Percentiles rank a stretch among this genome's conserved stretches.
Conservation (phyloP, 2,797 vertebrate genomes). For the Neosilurus mollespiculum region DNA sequence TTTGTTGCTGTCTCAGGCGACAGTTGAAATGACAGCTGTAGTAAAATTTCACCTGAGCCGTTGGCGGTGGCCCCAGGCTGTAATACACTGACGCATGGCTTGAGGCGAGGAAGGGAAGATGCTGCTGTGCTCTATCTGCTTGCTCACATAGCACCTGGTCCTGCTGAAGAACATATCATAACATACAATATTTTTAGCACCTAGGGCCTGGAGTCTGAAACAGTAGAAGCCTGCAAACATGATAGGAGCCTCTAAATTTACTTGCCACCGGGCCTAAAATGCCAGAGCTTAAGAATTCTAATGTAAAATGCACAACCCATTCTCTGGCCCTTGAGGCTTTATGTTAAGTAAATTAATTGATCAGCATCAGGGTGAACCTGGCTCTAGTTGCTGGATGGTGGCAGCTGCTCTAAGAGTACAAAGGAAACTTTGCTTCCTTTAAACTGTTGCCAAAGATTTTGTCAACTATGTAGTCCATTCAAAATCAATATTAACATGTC, state of each 20-base stretch:
- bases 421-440: too few species aligned
- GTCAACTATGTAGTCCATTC: too few species aligned
- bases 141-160: slow-evolving; percentile 80
- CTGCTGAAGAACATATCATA: slow-evolving; percentile 82
- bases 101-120: slow-evolving; percentile 61
- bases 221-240: slow-evolving; percentile 81
- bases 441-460: too few species aligned
- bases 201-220: slow-evolving; percentile 78
- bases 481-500: too few species aligned
- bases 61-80: slow-evolving; percentile 42
- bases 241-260: slow-evolving; percentile 84
- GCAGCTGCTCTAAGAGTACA: too few species aligned
- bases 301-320: slow-evolving; percentile 39
- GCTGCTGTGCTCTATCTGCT: slow-evolving; percentile 71
- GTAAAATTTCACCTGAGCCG: slow-evolving; percentile 61
- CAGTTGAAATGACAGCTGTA: slow-evolving; percentile 59
- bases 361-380: background rate
- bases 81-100: slow-evolving; percentile 70
- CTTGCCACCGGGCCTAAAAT: slow-evolving; percentile 73
- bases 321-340: slow-evolving; percentile 72
- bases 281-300: slow-evolving; percentile 65
- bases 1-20: slow-evolving; percentile 47
- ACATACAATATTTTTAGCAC: slow-evolving; percentile 92
- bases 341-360: slow-evolving; percentile 74
- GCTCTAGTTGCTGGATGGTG: background rate